Evolutionary conservation across 2,888 invertebrate genomes (phyloP), one percentile per base, ranked within the genome.

Genomic region (Agrochola litura): DNA sequence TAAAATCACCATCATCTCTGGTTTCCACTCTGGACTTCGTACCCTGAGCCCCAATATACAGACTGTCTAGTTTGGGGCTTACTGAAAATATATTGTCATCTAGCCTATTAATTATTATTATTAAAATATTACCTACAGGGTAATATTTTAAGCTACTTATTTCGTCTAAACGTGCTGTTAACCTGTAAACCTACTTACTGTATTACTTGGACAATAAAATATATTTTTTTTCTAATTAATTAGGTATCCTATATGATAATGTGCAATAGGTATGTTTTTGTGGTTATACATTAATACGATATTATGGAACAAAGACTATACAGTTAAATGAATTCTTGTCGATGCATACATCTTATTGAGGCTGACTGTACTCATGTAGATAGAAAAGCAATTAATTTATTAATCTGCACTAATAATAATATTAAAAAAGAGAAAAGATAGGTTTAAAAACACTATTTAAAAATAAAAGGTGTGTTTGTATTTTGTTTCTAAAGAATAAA

Each of bases 371-470:
- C 58, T 41, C 41, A n/a, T n/a, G 41, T 41, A 41, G 41, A 65
- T 56, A n/a, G 25, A 60, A 16, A 54, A 43, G 43, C 19, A 46
- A 69, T 82, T 3, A 74, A 68, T 63, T 52, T 56, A 30, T 25
- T 56, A 63, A 80, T 81, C 60, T 30, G 2, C 30, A 30, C 2
- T 30, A 30, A 30, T 30, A 30, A 30, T 30, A 30, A 30, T 30
- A 30, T 1, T n/a, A n/a, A n/a, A n/a, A n/a, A n/a, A n/a, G n/a
- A n/a, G n/a, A n/a, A n/a, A n/a, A n/a, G n/a, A n/a, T n/a, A n/a
- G n/a, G n/a, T n/a, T n/a, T n/a, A n/a, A n/a, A n/a, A n/a, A n/a
- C n/a, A n/a, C n/a, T 30, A 30, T 30, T 30, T 30, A 30, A 30
- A 30, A 2, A 30, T 1, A 30, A 30, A 30, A 30, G 30, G 30